A percentile compares a stretch with the other conserved stretches of the same genome.
Conservation (phyloP, 2,113 vertebrate genomes). For the Dolichallabes microphthalmus region DNA sequence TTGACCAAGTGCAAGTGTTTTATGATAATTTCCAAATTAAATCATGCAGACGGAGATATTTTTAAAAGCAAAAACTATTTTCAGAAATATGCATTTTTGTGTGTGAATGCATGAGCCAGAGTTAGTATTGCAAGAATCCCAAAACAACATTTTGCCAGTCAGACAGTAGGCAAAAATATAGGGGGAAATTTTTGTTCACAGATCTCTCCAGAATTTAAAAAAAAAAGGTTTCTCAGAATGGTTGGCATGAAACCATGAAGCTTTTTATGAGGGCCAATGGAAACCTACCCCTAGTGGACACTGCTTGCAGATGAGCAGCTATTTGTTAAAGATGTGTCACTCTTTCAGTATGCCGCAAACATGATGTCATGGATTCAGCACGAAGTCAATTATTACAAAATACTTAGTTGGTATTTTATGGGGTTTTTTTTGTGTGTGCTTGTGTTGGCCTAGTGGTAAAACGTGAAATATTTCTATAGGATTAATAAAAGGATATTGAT, state of each 20-base stretch:
- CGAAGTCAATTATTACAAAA: background rate
- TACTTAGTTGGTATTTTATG: background rate
- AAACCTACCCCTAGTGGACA: background rate
- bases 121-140: background rate
- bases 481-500: background rate
- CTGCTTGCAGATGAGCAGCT: background rate
- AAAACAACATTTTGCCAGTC: background rate
- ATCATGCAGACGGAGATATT: background rate
- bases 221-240: background rate
- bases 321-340: background rate
- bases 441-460: background rate
- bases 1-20: too few relatives aligned
- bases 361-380: background rate
- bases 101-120: background rate
- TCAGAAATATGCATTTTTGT: background rate
- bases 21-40: too few relatives aligned
- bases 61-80: background rate
- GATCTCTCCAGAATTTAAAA: background rate
- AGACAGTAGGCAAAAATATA: background rate
- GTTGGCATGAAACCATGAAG: background rate
- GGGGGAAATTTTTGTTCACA: background rate
- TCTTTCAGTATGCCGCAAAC: background rate
- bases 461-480: too few relatives aligned
- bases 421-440: background rate
- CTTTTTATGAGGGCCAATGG: background rate